Base-by-base conservation (phyloP, 2,113 vertebrate species). In the Calyptomena viridis region DNA sequence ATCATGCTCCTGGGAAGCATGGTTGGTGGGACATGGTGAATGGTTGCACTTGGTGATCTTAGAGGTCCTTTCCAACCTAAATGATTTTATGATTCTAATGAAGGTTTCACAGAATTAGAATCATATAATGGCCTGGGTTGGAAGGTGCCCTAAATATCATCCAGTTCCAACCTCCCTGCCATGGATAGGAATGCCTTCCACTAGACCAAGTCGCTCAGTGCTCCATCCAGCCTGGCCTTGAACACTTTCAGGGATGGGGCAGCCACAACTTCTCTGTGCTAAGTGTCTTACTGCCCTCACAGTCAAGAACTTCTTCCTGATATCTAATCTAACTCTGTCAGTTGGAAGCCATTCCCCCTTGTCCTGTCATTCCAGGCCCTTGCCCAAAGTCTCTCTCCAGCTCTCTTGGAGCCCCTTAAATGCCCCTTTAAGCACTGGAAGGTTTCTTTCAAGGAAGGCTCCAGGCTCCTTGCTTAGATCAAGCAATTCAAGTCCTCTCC, bases 221-320 rank as follows among this genome's bases (percentile, higher is more conserved):
- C 12, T 5, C 14, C 2, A 3, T 37, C 49, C 42, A 49, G 0
- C 9, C 25, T 28, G 25, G 21, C 1, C 6, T 33, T 3, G 30
- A 0, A 23, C 20, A 23, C 25, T 62, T 5, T 18, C 31, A 56
- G 25, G 14, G 12, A 49, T 33, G 56, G 18, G 5, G 3, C 5
- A 69, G 18, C 21, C 63, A 47, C n/a, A 49, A 6, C 14, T 77
- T 14, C 40, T 56, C 1, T 77, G 72, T 5, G 8, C 7, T 56
- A 0, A 83, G 25, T 0, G 8, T 14, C 25, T 84, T 1, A 0
- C 1, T 31, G 39, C 13, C 11, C 12, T 68, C 24, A n/a, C 13
- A 72, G 49, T 0, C 1, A 6, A 20, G 8, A 56, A 53, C 53
- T 77, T 2, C 12, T 69, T 62, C 63, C 40, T 42, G 16, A 3